Base-by-base conservation (phyloP, 2,888 invertebrate genomes). In the Eupithecia tripunctaria region DNA sequence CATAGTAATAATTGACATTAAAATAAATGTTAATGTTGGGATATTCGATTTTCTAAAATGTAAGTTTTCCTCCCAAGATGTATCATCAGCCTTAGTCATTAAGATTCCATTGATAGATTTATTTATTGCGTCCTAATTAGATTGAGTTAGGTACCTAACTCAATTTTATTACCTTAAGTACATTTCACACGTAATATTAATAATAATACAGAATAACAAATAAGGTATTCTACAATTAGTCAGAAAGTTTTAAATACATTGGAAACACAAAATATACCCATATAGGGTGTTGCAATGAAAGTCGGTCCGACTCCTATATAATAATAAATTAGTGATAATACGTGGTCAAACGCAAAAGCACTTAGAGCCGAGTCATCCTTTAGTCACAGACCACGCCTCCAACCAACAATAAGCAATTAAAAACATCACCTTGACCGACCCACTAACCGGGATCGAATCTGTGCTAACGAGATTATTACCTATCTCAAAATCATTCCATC, bases 401-500 rank as follows among this genome's bases (percentile, higher is more conserved):
- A 68, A 69, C 81, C 86, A 86, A 87, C 82, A 84, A 87, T 85
- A 85, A 84, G 88, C 86, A 88, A 89, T 88, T 87, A 89, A 84
- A 84, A 85, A 79, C 79, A 87, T 91, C 88, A 87, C 92, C 93
- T 93, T 92, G 91, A 89, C 89, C 89, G 89, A 80, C 86, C 88
- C 82, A 89, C 86, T 88, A 87, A 92, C 93, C 92, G 91, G 90
- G 90, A 89, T 87, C 86, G 75, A 82, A 94, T 89, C 87, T 90
- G 87, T 90, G 94, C 86, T 92, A 94, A 93, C 85, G 93, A 91
- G 67, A 72, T 71, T 88, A 88, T 88, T 89, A 88, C 89, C 85
- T 88, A 88, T 90, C 90, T 88, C 84, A 88, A 89, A 90, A 91
- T 89, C 88, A 86, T 86, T 85, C 85, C 79, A 88, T 76, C 74